Evolutionary conservation across 1,140 invertebrate species (phyloP), one percentile per base, ranked within the genome.

Genomic region (Trichoplusia ni): DNA sequence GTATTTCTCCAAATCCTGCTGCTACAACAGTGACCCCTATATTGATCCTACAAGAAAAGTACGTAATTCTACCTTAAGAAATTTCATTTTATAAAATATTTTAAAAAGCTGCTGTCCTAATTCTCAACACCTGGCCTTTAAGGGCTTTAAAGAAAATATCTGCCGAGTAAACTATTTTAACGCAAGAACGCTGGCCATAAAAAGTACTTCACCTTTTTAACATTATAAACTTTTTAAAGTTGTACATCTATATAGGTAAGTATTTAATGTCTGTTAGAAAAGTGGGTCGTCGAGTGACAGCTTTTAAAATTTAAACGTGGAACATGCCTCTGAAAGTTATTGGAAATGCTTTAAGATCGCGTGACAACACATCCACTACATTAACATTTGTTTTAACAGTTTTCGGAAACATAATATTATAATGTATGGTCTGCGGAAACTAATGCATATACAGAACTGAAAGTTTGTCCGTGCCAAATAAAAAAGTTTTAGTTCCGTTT

Each of bases 1-100:
- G 80, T 7, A 92, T 81, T 11, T 91, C 88, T 2, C 82, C 88
- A 19, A 91, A 92, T 1, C 92, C 92, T 29, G 80, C 69, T n/a
- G 69, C 77, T 14, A 92, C 88, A 9, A 91, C 84, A 40, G 66
- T 82, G 37, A 92, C 56, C 0, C 91, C 92, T 5, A 92, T 65
- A 44, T 92, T 91, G 64, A 92, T 89, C 68, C 90, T 90, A 68
- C 14, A 81, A 81, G 65, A 68, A 65, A 64, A 56, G 4, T 1
- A 31, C 16, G 5, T 19, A 44, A 42, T 16, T 42, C 11, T n/a
- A 7, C 35, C 7, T 47, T 9, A 60, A 64, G 7, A 29, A 21
- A 42, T 9, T n/a, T 7, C 13, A 47, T 49, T 49, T 31, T 49
- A 4, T 23, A 47, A 11, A 29, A 18, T 13, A n/a, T n/a, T n/a